phyloP scores from a whole-genome alignment of 2,888 invertebrate genomes.

The Metacarcinus magister region DNA sequence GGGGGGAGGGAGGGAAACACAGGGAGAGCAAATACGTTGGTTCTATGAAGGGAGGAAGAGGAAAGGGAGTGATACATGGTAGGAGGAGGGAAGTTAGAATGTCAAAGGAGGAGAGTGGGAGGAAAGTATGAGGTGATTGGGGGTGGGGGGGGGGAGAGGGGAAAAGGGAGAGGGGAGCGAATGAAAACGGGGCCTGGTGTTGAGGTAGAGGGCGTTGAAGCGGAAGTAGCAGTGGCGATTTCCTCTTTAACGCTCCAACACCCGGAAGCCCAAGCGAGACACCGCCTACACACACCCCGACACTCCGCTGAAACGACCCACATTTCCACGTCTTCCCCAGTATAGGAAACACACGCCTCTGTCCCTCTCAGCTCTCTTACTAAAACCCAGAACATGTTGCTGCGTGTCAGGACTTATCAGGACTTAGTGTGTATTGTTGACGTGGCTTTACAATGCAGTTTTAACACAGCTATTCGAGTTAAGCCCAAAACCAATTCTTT shows the following conservation, averaged over 20 bases:
- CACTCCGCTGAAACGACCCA: not conserved
- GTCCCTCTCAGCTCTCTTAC: too few relatives aligned
- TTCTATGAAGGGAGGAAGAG: not conserved
- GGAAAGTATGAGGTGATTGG: too few relatives aligned
- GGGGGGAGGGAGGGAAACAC: not conserved
- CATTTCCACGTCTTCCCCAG: not conserved
- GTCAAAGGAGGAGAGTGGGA: not conserved
- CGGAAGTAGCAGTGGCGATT: not conserved
- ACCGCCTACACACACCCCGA: not conserved
- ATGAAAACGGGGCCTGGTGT: not conserved
- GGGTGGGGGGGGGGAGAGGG: not conserved
- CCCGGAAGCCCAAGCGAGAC: not conserved
- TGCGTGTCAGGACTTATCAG: too few relatives aligned
- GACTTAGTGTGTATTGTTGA: too few relatives aligned
- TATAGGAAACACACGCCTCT: not conserved
- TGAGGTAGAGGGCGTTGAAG: not conserved
- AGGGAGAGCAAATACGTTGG: not conserved
- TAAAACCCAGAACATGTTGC: too few relatives aligned
- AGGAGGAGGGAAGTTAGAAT: not conserved
- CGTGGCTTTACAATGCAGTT: too few relatives aligned
- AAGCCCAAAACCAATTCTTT: too few relatives aligned
- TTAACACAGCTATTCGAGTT: too few relatives aligned
- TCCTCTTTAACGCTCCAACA: not conserved
- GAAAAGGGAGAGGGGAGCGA: too few relatives aligned
- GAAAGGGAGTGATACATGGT: constrained; percentile 7